Base-by-base conservation (phyloP, 2,797 vertebrate genomes). In the Mus minutoides region DNA sequence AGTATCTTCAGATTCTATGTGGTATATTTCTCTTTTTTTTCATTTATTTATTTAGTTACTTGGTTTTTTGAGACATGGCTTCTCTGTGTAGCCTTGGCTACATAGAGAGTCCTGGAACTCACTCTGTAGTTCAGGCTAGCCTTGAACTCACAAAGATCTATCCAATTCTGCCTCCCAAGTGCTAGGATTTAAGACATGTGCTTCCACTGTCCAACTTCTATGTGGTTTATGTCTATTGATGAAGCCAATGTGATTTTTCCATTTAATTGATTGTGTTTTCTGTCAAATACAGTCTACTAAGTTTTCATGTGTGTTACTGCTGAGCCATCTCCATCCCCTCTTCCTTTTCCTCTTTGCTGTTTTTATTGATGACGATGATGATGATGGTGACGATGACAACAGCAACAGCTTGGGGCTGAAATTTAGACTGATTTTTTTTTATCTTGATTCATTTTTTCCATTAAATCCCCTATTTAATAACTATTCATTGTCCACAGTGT, bases 221-320 rank as follows among this genome's bases (percentile, higher is more conserved):
- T 56, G 8, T 6, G 22, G 37, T 75, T 14, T 60, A 31, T 88
- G 67, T 73, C 56, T 83, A 0, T 58, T 84, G 31, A 34, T 62
- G n/a, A 96, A 90, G 54, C n/a, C 24, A 69, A 10, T 54, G 40
- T 31, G 21, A 12, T 14, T 77, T 88, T 82, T 24, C 60, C 22
- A 6, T 62, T 90, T 88, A 37, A 54, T 90, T 26, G 19, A 46
- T 40, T 82, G 62, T 92, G 37, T 64, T 62, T 94, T 95, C 58
- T 91, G 29, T 92, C 79, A 89, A 29, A 26, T 37, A 24, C 16
- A 86, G 52, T 60, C 34, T 13, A 31, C 54, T 73, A 10, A 16
- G 43, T 77, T 94, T 89, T 90, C 10, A 71, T 9, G 3, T 88
- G 11, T 34, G 14, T 67, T 43, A 62, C 34, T 89, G 4, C 49